phyloP scores from a whole-genome alignment of 2,113 vertebrate genomes.

The Muscicapa adusta region DNA sequence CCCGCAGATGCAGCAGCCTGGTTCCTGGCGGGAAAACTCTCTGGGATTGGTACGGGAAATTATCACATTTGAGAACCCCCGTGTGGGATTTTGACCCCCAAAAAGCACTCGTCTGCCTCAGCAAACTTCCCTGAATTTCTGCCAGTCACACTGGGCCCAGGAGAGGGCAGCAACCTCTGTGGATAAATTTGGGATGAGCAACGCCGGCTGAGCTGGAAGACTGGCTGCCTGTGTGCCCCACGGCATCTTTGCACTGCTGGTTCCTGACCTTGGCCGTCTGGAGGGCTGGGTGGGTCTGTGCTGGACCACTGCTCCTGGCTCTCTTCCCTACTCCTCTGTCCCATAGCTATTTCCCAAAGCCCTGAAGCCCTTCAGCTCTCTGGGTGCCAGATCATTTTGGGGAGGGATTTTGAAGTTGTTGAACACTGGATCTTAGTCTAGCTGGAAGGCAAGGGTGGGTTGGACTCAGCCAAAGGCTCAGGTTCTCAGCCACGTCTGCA shows the following conservation, averaged over 20 bases:
- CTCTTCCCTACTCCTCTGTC: background rate
- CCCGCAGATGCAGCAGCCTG: background rate
- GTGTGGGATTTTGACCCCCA: rapidly evolving
- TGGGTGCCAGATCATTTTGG: rapidly evolving
- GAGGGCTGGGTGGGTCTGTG: background rate
- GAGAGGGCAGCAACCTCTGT: constrained; percentile 47
- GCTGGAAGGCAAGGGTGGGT: background rate
- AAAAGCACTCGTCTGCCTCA: background rate
- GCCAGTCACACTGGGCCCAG: background rate
- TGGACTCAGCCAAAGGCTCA: background rate
- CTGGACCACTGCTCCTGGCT: background rate
- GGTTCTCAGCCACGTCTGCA: rapidly evolving
- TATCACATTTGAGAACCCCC: background rate
- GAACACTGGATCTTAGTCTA: background rate
- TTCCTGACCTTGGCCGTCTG: background rate
- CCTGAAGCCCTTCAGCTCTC: background rate
- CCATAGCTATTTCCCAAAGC: background rate
- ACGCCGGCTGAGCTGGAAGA: background rate
- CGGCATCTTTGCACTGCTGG: background rate
- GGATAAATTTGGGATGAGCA: background rate
- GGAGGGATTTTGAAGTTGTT: background rate
- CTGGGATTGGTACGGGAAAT: background rate
- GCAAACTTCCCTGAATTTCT: background rate
- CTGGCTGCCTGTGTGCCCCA: background rate
- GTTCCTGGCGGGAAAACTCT: background rate